Conservation (phyloP, 2,797 vertebrate genomes). For the Hypotaenidia okinawae region DNA sequence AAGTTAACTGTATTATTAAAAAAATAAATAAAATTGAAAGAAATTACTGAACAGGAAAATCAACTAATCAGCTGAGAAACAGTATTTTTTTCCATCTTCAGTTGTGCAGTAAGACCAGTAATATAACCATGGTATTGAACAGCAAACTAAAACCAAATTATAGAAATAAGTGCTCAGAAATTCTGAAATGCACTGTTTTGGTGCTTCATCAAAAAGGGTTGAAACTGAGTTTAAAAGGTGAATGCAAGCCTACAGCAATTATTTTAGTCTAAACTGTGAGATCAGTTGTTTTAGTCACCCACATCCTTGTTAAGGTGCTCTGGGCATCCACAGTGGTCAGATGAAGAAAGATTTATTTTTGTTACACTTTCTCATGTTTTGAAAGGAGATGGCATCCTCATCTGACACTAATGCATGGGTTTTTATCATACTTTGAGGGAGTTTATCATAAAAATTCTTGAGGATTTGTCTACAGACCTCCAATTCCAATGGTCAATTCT, state of each 20-base stretch:
- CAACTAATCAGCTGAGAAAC: neutral
- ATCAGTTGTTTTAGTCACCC: neutral
- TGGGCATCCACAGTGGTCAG: neutral
- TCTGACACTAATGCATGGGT: rapidly evolving
- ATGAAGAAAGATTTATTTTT: neutral
- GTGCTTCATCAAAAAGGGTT: neutral
- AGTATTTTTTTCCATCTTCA: neutral
- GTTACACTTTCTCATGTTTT: neutral
- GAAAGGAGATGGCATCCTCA: neutral
- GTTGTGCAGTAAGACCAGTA: neutral
- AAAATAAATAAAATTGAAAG: neutral
- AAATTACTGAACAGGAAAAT: neutral
- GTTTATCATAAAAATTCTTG: neutral
- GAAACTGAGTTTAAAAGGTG: neutral
- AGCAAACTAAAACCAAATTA: neutral
- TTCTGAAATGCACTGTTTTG: neutral
- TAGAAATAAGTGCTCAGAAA: neutral
- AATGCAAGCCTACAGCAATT: rapidly evolving
- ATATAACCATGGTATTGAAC: neutral
- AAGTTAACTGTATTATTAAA: neutral
- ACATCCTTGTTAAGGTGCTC: neutral
- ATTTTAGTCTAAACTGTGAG: neutral
- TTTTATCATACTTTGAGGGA: neutral
- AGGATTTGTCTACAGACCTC: neutral
- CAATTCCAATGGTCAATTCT: neutral